Evolutionary conservation across 2,888 invertebrate genomes (phyloP).

Genomic region (Tipula helvola): DNA sequence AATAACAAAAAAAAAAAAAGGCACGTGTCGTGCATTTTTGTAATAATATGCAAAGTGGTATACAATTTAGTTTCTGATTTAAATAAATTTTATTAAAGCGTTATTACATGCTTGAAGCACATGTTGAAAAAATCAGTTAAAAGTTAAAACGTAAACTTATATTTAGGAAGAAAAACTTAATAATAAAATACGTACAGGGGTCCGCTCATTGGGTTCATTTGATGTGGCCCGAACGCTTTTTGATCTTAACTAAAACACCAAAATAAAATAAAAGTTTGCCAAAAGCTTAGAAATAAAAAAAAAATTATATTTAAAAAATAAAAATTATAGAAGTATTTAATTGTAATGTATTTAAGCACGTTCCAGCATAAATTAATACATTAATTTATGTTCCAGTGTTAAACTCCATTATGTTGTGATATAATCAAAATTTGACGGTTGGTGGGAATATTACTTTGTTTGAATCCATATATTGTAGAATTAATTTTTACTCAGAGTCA

Average conservation of each 20-base stretch:
- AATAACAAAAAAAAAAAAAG: not conserved
- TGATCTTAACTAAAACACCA: slow-evolving; percentile 14
- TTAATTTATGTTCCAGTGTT: not conserved
- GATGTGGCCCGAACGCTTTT: slow-evolving; percentile 20
- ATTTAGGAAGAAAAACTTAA: not conserved
- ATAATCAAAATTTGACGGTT: not conserved
- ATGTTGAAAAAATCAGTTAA: not conserved
- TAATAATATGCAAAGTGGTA: not conserved
- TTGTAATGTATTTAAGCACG: not conserved
- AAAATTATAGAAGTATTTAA: not conserved
- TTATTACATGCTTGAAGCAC: not conserved
- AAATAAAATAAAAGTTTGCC: slow-evolving; percentile 30
- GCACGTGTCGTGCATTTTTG: not conserved
- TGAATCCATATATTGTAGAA: no score
- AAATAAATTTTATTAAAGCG: not conserved
- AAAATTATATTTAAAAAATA: slow-evolving; percentile 22
- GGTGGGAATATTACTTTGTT: not conserved
- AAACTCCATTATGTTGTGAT: not conserved
- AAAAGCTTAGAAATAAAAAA: slow-evolving; percentile 55
- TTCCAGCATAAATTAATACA: no score
- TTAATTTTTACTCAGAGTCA: no score
- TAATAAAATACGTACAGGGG: slow-evolving; percentile 33
- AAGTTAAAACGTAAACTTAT: not conserved
- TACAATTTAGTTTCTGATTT: not conserved
- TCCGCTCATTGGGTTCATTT: slow-evolving; percentile 34